These are phyloP conservation scores for Heliconius melpomene DNA, from an alignment of 1,140 invertebrate genomes.

Conservation along the genomic window DNA sequence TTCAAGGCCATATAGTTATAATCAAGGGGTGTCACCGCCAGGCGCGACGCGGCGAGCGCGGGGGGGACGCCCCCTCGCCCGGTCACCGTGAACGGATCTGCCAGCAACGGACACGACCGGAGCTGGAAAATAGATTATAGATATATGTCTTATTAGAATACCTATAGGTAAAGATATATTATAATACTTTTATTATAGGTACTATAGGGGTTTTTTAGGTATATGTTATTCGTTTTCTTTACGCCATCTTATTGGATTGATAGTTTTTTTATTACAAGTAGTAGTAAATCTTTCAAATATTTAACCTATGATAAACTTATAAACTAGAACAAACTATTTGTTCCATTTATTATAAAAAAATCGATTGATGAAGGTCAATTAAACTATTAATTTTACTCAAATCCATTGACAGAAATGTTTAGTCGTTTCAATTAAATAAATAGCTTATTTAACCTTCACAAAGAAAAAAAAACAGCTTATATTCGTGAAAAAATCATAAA, in stretches of 20 bases:
- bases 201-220: too few relatives aligned
- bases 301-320: too few relatives aligned
- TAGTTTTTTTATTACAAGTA: too few relatives aligned
- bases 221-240: too few relatives aligned
- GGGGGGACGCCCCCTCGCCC: slow-evolving; percentile 34
- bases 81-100: slow-evolving; percentile 61
- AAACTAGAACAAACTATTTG: not conserved
- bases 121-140: slow-evolving; percentile 42
- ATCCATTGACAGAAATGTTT: too few relatives aligned
- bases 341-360: not conserved
- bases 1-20: not conserved
- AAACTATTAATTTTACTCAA: not conserved
- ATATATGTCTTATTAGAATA: not conserved
- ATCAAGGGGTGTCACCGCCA: slow-evolving; percentile 33
- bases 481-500: not conserved
- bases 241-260: too few relatives aligned
- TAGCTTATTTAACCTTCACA: too few relatives aligned
- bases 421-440: too few relatives aligned
- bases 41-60: slow-evolving; percentile 48
- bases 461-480: too few relatives aligned
- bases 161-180: too few relatives aligned
- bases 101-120: slow-evolving; percentile 64
- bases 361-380: not conserved
- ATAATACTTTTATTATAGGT: too few relatives aligned
- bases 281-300: too few relatives aligned